phyloP scores from a whole-genome alignment of 2,888 invertebrate species.

The Adela reaumurella region DNA sequence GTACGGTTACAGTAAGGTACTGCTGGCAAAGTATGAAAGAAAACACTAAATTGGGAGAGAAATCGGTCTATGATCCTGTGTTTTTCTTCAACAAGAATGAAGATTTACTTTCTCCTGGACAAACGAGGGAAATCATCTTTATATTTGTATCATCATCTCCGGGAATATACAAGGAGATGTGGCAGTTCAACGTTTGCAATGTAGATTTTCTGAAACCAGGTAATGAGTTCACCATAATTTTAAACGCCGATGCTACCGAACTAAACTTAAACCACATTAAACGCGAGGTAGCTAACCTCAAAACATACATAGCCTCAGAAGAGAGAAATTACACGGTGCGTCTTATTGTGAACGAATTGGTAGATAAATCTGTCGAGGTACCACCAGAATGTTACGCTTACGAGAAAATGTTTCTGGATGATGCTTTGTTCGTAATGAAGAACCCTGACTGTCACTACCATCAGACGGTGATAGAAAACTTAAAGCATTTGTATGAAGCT shows the following conservation, averaged over 20 bases:
- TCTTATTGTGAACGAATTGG: constrained; percentile 20
- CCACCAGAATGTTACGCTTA: constrained; percentile 33
- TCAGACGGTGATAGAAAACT: constrained; percentile 34
- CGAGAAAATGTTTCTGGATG: constrained; percentile 31
- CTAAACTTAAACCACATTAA: constrained; percentile 17
- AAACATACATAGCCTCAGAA: constrained; percentile 22
- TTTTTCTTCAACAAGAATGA: constrained; percentile 60
- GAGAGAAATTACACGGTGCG: constrained; percentile 20
- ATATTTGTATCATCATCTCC: constrained; percentile 40
- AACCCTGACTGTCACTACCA: constrained; percentile 44
- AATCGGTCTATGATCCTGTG: constrained; percentile 27
- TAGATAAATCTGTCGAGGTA: constrained; percentile 21
- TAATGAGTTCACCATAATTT: constrained; percentile 27
- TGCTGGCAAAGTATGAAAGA: constrained; percentile 43
- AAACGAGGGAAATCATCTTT: constrained; percentile 34
- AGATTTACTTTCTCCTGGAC: constrained; percentile 47
- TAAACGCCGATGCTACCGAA: constrained; percentile 33
- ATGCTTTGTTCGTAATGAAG: constrained; percentile 37
- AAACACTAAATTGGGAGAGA: constrained; percentile 26
- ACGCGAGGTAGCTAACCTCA: constrained; percentile 21
- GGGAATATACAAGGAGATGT: constrained; percentile 37
- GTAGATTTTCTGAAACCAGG: constrained; percentile 27
- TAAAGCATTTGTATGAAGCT: constrained; percentile 27
- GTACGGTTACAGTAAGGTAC: constrained; percentile 43
- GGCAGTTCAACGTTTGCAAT: constrained; percentile 47